Evolutionary conservation across 2,113 vertebrate species (phyloP).

Genomic region (Halcyon senegalensis): DNA sequence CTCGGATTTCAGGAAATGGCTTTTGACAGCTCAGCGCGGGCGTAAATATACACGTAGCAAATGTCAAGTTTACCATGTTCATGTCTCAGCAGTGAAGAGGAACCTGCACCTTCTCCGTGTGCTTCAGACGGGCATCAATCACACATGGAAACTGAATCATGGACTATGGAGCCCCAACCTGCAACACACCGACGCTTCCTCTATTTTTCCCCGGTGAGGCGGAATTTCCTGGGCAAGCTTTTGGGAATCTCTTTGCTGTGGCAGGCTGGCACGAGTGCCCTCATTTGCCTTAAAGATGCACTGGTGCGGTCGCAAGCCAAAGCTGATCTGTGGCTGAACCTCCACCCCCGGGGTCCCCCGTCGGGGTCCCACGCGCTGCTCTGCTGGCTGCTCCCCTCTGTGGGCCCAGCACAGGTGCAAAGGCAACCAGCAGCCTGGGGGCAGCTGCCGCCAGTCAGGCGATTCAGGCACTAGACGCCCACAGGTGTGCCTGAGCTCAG

Average conservation of each 20-base stretch:
- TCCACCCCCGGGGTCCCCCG: accelerated
- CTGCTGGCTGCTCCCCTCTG: neutral
- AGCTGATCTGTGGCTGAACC: accelerated
- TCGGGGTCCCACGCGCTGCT: accelerated
- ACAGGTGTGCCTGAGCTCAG: accelerated
- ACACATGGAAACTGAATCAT: accelerated
- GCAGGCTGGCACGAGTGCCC: neutral
- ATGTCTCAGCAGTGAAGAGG: neutral
- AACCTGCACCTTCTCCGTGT: accelerated
- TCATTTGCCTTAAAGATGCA: neutral
- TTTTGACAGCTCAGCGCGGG: neutral
- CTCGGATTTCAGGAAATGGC: neutral
- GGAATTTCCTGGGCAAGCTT: neutral
- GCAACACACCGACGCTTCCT: accelerated
- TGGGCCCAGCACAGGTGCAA: accelerated
- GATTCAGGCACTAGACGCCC: accelerated
- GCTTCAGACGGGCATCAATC: neutral
- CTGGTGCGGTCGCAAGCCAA: neutral
- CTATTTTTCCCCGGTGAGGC: accelerated
- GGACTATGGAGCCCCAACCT: accelerated
- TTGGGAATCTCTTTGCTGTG: neutral
- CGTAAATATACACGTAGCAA: neutral
- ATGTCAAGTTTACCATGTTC: accelerated
- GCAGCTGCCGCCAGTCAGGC: accelerated
- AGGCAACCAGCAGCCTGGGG: neutral